Percentiles rank a stretch among this genome's conserved stretches.
Conservation (phyloP, 2,113 vertebrate species). For the Pao palembangensis region DNA sequence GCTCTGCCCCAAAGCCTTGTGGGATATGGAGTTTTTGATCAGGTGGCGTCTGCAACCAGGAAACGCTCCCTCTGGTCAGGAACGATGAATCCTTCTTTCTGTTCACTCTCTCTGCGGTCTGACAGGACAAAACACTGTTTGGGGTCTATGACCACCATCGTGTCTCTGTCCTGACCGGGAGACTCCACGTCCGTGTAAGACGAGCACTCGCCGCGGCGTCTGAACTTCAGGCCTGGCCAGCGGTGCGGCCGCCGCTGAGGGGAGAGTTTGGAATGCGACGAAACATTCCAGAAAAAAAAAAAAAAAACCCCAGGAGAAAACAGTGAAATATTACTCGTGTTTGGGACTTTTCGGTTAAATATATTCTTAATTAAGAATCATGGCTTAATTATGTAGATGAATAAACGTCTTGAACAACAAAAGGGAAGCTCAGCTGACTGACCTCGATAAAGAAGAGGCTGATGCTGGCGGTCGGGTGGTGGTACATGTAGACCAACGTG, state of each 20-base stretch:
- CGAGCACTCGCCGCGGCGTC: constrained; percentile 88
- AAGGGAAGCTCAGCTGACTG: constrained; percentile 19
- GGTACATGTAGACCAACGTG: constrained; percentile 87
- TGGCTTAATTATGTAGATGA: neutral
- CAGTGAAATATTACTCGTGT: neutral
- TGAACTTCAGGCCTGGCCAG: constrained; percentile 95
- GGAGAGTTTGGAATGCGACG: neutral
- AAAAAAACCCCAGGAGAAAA: neutral
- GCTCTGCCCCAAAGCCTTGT: constrained; percentile 26
- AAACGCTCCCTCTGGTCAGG: constrained; percentile 72
- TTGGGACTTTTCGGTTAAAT: neutral
- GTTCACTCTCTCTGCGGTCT: constrained; percentile 80
- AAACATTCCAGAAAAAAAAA: neutral
- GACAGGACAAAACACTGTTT: constrained; percentile 79
- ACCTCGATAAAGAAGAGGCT: constrained; percentile 98
- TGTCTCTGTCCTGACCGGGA: constrained; percentile 84
- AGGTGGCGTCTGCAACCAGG: constrained; percentile 60
- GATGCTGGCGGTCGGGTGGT: constrained; percentile 86
- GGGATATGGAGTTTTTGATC: constrained; percentile 49
- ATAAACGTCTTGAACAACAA: neutral
- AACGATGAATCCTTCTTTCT: constrained; percentile 72
- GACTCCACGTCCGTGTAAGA: constrained; percentile 93
- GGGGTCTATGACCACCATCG: constrained; percentile 64
- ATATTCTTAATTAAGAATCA: neutral
- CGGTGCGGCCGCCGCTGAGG: constrained; percentile 86